phyloP scores from a whole-genome alignment of 2,888 invertebrate genomes.

The Embidobia sp. region DNA sequence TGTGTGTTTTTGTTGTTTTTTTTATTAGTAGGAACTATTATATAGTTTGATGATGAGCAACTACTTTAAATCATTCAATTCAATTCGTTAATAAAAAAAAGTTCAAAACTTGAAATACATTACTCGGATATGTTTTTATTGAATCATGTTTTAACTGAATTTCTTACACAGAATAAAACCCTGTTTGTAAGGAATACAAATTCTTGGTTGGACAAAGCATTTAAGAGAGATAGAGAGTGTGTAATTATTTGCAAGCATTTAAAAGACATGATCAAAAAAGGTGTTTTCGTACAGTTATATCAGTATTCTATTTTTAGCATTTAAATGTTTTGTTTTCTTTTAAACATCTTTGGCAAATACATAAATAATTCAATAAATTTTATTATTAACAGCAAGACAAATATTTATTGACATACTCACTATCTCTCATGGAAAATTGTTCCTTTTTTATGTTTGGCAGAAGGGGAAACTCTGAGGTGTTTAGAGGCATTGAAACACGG shows the following conservation, averaged over 20 bases:
- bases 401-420: conserved; percentile 7
- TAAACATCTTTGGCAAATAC: no score
- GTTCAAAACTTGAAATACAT: conserved; percentile 4
- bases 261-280: no score
- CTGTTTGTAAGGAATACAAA: neutral
- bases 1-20: no score
- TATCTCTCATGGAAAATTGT: conserved; percentile 28
- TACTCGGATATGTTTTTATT: conserved; percentile 1
- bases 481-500: conserved; percentile 59
- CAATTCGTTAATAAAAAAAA: no score
- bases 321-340: no score
- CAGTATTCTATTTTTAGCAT: no score
- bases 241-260: neutral
- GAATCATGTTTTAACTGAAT: conserved; percentile 2
- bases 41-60: no score
- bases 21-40: no score
- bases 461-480: conserved; percentile 44
- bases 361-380: no score
- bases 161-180: neutral
- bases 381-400: neutral
- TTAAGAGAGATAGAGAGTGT: conserved; percentile 15
- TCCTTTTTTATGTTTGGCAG: conserved; percentile 30
- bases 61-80: no score
- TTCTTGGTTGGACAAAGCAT: conserved; percentile 4
- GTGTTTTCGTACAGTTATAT: no score